A percentile compares a stretch with the other conserved stretches of the same genome.
These are phyloP conservation scores for Hyles lineata DNA, from an alignment of 2,888 invertebrate genomes.

Conservation along the genomic window DNA sequence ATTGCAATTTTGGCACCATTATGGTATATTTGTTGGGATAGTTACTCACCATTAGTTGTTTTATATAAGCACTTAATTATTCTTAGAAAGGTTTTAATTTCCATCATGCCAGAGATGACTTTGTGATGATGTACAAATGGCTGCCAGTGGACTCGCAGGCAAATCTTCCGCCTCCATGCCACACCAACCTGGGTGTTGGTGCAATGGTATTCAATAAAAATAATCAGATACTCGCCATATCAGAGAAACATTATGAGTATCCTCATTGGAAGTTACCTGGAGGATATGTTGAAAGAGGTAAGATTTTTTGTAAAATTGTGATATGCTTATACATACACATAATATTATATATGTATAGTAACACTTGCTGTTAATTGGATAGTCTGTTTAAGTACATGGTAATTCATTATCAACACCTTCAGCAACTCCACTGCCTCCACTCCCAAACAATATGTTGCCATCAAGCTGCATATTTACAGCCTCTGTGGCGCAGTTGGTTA, in stretches of 20 bases:
- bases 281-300: conserved; percentile 94
- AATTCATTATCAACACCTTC: neutral
- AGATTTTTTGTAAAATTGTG: conserved; percentile 22
- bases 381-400: neutral
- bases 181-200: conserved; percentile 92
- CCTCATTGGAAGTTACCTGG: conserved; percentile 96
- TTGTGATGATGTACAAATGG: conserved; percentile 94
- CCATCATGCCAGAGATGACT: conserved; percentile 93
- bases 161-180: conserved; percentile 90
- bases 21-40: too few relatives aligned
- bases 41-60: conserved; percentile 30
- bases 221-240: conserved; percentile 91
- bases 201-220: conserved; percentile 92
- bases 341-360: too few relatives aligned
- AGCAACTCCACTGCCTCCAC: too few relatives aligned
- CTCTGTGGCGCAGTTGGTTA: too few relatives aligned
- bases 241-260: conserved; percentile 88
- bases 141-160: conserved; percentile 85
- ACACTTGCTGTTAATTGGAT: too few relatives aligned
- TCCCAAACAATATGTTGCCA: too few relatives aligned
- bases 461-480: too few relatives aligned
- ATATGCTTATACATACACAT: too few relatives aligned
- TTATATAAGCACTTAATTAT: conserved; percentile 60
- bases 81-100: conserved; percentile 92
- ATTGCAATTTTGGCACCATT: neutral